phyloP scores from a whole-genome alignment of 2,113 vertebrate species.

The Pyxicephalus adspersus region DNA sequence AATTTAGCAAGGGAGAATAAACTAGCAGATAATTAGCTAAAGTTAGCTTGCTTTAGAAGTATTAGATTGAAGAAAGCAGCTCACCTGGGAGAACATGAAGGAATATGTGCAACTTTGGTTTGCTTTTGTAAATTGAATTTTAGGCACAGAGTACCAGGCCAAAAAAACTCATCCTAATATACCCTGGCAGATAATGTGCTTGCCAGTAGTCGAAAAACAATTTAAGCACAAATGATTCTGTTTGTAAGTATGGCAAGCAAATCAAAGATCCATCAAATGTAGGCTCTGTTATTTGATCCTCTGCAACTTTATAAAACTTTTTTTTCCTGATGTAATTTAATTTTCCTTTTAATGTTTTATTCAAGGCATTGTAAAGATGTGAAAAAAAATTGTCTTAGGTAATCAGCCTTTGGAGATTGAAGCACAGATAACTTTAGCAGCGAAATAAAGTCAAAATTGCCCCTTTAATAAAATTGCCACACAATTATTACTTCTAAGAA shows the following conservation, averaged over 20 bases:
- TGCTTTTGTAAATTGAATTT: slow-evolving; percentile 76
- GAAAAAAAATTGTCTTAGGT: too few relatives aligned
- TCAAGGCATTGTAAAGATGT: too few relatives aligned
- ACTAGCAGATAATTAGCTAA: slow-evolving; percentile 91
- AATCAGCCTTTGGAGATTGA: too few relatives aligned
- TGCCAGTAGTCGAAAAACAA: slow-evolving; percentile 55
- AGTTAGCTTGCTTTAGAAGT: slow-evolving; percentile 98
- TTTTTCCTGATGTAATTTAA: too few relatives aligned
- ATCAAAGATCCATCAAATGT: slow-evolving; percentile 28
- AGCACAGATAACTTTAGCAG: too few relatives aligned
- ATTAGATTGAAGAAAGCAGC: slow-evolving; percentile 82
- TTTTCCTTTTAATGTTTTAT: too few relatives aligned
- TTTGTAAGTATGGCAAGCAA: slow-evolving; percentile 15
- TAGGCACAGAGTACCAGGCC: slow-evolving; percentile 60
- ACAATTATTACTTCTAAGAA: too few relatives aligned
- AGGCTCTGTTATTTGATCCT: slow-evolving; percentile 12
- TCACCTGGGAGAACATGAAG: slow-evolving; percentile 82
- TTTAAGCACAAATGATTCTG: slow-evolving; percentile 25
- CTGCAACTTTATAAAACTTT: background rate
- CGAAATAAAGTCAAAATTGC: too few relatives aligned
- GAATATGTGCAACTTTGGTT: slow-evolving; percentile 69
- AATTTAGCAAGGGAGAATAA: slow-evolving; percentile 87
- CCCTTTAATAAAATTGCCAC: too few relatives aligned
- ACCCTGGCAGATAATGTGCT: slow-evolving; percentile 49
- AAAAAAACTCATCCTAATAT: slow-evolving; percentile 58